These are phyloP conservation scores for Setophaga kirtlandii DNA, from an alignment of 2,113 vertebrate species.

Conservation along the genomic window DNA sequence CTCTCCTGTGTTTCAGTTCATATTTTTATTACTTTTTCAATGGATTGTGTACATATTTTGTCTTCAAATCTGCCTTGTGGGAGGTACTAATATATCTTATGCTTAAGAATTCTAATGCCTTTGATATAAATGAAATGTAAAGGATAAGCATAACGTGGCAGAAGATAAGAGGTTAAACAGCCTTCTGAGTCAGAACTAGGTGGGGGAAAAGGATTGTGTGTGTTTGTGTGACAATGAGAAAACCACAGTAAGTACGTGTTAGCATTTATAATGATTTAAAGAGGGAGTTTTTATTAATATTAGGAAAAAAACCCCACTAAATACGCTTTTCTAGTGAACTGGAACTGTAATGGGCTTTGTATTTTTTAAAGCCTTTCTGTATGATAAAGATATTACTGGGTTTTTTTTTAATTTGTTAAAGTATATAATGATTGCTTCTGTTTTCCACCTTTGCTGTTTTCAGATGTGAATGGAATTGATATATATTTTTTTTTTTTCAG, in stretches of 20 bases:
- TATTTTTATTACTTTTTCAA: slow-evolving; percentile 6
- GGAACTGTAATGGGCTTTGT: background rate
- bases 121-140: background rate
- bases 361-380: background rate
- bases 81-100: background rate
- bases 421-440: background rate
- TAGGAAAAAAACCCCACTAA: background rate
- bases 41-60: background rate
- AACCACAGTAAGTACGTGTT: background rate
- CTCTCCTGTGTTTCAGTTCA: background rate
- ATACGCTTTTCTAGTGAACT: background rate
- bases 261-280: background rate
- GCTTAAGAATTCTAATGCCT: background rate
- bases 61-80: background rate
- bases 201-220: background rate
- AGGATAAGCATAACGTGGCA: background rate
- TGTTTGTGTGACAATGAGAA: background rate
- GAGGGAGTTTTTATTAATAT: background rate
- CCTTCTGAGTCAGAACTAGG: background rate
- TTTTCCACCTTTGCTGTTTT: slow-evolving; percentile 3
- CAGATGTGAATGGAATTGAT: slow-evolving; percentile 29
- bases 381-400: background rate
- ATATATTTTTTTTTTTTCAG: slow-evolving; percentile 75
- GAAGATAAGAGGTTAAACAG: background rate
- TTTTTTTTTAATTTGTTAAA: background rate